Percentiles rank a stretch among this genome's conserved stretches.
These are phyloP conservation scores for Butastur rufipennis DNA, from an alignment of 2,113 vertebrate species.

Conservation along the genomic window DNA sequence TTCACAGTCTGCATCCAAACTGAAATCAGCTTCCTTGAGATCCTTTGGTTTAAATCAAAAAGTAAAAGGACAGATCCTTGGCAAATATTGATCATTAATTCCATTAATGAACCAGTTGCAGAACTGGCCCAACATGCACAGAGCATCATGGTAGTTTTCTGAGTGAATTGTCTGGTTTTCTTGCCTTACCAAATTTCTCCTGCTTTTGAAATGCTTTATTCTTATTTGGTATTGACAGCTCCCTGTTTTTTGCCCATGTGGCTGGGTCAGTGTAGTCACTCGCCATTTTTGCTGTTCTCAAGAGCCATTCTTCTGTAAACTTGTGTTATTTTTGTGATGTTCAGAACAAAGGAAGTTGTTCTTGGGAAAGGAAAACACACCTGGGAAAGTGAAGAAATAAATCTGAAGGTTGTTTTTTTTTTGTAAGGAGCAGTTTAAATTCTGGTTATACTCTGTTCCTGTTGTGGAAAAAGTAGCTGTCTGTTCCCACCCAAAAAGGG, in stretches of 20 bases:
- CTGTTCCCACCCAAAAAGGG: background rate
- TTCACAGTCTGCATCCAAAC: background rate
- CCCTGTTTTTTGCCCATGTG: background rate
- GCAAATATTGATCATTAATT: background rate
- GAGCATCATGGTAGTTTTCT: rapidly evolving
- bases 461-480: background rate
- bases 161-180: background rate
- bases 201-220: background rate
- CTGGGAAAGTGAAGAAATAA: background rate
- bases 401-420: background rate
- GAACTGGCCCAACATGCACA: background rate
- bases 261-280: background rate
- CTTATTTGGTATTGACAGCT: background rate
- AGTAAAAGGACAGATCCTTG: background rate
- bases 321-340: background rate
- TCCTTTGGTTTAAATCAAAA: background rate
- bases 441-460: background rate
- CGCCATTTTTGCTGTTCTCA: background rate
- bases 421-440: background rate
- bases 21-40: background rate
- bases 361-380: background rate
- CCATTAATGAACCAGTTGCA: background rate
- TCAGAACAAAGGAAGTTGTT: background rate
- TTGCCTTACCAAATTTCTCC: background rate
- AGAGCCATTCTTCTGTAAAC: background rate